A percentile compares a stretch with the other conserved stretches of the same genome.
phyloP scores from a whole-genome alignment of 2,113 vertebrate species.

The Oreamnos americanus region DNA sequence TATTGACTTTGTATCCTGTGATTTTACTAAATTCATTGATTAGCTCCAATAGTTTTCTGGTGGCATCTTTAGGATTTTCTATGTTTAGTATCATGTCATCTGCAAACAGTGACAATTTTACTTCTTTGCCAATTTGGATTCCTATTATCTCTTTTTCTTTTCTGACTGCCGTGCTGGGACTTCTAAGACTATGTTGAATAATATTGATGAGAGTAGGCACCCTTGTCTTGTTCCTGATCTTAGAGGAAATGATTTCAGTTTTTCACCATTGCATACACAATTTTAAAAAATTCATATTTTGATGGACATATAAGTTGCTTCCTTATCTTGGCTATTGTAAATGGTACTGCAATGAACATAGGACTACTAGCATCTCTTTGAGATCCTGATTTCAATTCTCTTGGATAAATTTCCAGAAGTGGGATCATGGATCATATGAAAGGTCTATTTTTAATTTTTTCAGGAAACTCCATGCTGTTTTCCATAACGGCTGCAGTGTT shows the following conservation, averaged over 20 bases:
- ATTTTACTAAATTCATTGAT: not conserved
- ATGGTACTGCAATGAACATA: not conserved
- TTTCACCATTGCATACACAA: not conserved
- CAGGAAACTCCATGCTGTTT: not conserved
- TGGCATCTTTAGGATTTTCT: not conserved
- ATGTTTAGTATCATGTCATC: not conserved
- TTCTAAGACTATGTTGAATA: not conserved
- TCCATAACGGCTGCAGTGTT: not conserved
- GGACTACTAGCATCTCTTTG: not conserved
- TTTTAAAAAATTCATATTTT: not conserved
- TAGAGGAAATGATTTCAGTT: not conserved
- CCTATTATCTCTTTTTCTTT: not conserved
- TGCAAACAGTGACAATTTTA: not conserved
- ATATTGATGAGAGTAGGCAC: not conserved
- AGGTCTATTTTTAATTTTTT: not conserved
- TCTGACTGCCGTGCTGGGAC: not conserved
- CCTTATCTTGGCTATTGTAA: not conserved
- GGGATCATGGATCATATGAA: not conserved
- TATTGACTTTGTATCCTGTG: not conserved
- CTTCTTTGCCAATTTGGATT: not conserved
- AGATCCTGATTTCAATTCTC: not conserved
- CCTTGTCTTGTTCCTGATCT: not conserved
- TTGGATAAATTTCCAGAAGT: not conserved
- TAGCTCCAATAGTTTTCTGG: not conserved
- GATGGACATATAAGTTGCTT: not conserved